These are phyloP conservation scores for Ptychadena robeensis DNA, from an alignment of 2,797 vertebrate species.

Conservation along the genomic window DNA sequence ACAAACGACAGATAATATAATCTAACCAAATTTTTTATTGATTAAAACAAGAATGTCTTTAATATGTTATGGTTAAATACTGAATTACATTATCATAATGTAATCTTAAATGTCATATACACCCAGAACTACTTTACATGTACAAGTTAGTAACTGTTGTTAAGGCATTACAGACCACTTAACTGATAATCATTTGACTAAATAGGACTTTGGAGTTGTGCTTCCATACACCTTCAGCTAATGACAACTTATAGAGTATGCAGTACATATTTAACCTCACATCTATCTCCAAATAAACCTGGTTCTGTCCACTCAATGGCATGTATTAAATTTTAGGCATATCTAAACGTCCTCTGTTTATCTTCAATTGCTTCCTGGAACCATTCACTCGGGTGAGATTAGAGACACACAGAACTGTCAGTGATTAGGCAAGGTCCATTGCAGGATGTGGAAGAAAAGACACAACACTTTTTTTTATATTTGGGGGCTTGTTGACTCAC, in stretches of 20 bases:
- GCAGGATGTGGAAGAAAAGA: neutral
- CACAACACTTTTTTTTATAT: neutral
- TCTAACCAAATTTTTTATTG: neutral
- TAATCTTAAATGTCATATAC: constrained; percentile 46
- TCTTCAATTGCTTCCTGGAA: constrained; percentile 18
- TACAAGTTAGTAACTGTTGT: constrained; percentile 23
- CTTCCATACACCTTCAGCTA: constrained; percentile 38
- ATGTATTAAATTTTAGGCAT: constrained; percentile 29
- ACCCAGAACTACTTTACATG: constrained; percentile 20
- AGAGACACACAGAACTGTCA: neutral
- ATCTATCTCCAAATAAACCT: constrained; percentile 27
- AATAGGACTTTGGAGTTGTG: constrained; percentile 17
- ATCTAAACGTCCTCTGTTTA: neutral
- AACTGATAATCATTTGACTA: constrained; percentile 43
- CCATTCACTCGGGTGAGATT: neutral
- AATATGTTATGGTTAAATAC: constrained; percentile 6
- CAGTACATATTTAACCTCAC: constrained; percentile 43
- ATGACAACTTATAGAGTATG: constrained; percentile 38
- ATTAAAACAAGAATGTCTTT: constrained; percentile 7
- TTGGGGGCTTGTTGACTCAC: too few relatives aligned
- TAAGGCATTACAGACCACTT: constrained; percentile 48
- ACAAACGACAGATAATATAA: neutral
- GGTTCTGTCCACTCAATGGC: neutral
- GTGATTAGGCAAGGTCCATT: constrained; percentile 11
- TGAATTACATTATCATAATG: constrained; percentile 21